Evolutionary conservation across 1,140 invertebrate genomes (phyloP).

Genomic region (Oreohelix idahoensis): DNA sequence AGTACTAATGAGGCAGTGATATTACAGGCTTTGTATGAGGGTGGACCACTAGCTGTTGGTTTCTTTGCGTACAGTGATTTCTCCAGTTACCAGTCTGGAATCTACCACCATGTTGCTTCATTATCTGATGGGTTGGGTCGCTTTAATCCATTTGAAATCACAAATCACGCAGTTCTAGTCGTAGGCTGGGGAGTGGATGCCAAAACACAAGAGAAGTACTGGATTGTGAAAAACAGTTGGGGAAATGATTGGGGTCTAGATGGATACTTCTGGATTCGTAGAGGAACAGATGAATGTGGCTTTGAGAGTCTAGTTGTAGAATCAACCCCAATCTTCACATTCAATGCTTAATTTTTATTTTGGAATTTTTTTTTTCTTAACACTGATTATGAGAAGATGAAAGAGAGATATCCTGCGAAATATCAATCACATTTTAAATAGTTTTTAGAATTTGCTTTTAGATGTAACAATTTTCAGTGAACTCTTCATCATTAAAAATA

Average conservation of each 20-base stretch:
- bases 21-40: constrained; percentile 67
- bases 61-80: constrained; percentile 76
- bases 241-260: constrained; percentile 76
- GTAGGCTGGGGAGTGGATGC: constrained; percentile 71
- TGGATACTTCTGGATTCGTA: constrained; percentile 75
- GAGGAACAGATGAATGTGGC: constrained; percentile 68
- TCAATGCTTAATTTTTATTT: not conserved
- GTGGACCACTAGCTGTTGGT: constrained; percentile 76
- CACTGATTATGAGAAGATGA: no score
- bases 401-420: no score
- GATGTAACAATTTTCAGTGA: no score
- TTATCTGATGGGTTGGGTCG: constrained; percentile 24
- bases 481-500: no score
- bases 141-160: constrained; percentile 70
- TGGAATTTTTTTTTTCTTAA: no score
- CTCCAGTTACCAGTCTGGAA: constrained; percentile 69
- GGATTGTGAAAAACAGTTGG: constrained; percentile 76
- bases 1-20: constrained; percentile 24
- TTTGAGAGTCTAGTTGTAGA: constrained; percentile 23
- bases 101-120: constrained; percentile 68
- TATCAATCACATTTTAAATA: no score
- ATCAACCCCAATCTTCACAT: constrained; percentile 22
- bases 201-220: constrained; percentile 59
- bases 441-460: no score
- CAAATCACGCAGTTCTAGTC: constrained; percentile 72